Conservation (phyloP, 2,888 invertebrate species). For the Drosophila siamana region DNA sequence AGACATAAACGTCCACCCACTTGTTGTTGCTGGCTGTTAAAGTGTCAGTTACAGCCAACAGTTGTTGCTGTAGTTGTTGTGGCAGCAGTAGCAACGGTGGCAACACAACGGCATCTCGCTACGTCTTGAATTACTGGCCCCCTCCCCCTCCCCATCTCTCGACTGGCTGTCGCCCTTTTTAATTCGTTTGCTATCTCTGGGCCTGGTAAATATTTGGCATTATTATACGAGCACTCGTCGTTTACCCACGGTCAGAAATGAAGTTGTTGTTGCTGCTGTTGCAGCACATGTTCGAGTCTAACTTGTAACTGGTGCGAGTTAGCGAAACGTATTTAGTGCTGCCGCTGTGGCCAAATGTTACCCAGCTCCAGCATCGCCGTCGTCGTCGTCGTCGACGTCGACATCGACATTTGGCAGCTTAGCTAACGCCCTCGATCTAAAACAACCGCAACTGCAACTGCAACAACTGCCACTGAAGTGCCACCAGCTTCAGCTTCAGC, state of each 20-base stretch:
- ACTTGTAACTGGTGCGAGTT: too few species aligned
- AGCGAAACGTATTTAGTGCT: constrained; percentile 18
- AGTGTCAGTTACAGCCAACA: constrained; percentile 75
- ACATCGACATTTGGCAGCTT: constrained; percentile 68
- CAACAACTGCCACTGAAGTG: constrained; percentile 19
- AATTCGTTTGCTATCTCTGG: constrained; percentile 42
- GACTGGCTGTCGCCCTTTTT: constrained; percentile 45
- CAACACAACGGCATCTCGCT: constrained; percentile 54
- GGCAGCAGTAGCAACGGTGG: constrained; percentile 36
- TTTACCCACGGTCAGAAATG: constrained; percentile 43
- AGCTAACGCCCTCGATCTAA: constrained; percentile 59
- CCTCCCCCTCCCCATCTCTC: neutral
- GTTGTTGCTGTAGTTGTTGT: constrained; percentile 24
- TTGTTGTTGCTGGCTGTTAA: constrained; percentile 73
- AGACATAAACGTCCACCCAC: constrained; percentile 81
- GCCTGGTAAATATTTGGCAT: constrained; percentile 63
- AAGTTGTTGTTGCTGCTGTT: constrained; percentile 47
- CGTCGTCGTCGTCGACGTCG: too few species aligned
- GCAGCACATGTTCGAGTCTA: constrained; percentile 17
- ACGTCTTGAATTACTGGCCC: constrained; percentile 23
- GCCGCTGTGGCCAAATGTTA: constrained; percentile 42
- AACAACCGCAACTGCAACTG: constrained; percentile 9
- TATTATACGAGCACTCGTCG: constrained; percentile 27
- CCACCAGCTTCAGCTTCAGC: constrained; percentile 25
- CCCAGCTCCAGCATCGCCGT: constrained; percentile 26